Percentiles rank a stretch among this genome's conserved stretches.
Evolutionary conservation across 2,888 invertebrate genomes (phyloP).

Genomic region (Augiades crinisus): DNA sequence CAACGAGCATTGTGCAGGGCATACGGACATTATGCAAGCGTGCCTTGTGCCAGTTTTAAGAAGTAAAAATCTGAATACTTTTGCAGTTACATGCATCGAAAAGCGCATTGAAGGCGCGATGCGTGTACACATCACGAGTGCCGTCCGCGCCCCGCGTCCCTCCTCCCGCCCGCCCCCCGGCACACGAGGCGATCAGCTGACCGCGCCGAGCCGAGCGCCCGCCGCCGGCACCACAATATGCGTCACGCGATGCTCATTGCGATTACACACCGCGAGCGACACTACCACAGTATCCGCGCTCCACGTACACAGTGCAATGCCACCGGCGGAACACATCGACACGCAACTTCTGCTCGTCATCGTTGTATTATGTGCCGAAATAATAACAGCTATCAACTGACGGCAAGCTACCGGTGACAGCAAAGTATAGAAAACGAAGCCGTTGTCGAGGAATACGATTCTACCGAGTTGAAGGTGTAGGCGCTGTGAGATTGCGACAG

Average conservation of each 20-base stretch:
- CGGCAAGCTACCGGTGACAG: too few relatives aligned
- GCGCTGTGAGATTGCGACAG: slow-evolving; percentile 8
- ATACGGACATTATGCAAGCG: slow-evolving; percentile 62
- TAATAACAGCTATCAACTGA: neutral
- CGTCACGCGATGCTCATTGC: slow-evolving; percentile 57
- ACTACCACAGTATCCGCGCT: slow-evolving; percentile 23
- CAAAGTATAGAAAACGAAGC: neutral
- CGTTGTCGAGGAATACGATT: slow-evolving; percentile 29
- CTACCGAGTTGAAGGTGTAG: slow-evolving; percentile 30
- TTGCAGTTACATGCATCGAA: slow-evolving; percentile 49
- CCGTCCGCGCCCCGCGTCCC: slow-evolving; percentile 30
- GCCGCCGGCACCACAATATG: slow-evolving; percentile 50
- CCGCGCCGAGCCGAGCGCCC: slow-evolving; percentile 52
- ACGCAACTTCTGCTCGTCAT: neutral
- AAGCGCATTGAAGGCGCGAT: slow-evolving; percentile 34
- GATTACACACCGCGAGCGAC: too few relatives aligned
- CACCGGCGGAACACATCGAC: neutral
- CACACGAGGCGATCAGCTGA: slow-evolving; percentile 72
- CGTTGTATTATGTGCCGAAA: neutral
- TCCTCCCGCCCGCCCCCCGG: slow-evolving; percentile 32
- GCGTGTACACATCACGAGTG: slow-evolving; percentile 44
- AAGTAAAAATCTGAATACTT: slow-evolving; percentile 17
- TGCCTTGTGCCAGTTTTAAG: slow-evolving; percentile 58
- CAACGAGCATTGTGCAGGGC: slow-evolving; percentile 23
- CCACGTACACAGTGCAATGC: slow-evolving; percentile 15